phyloP scores from a whole-genome alignment of 2,113 vertebrate species.

The Trichomycterus rosablanca region DNA sequence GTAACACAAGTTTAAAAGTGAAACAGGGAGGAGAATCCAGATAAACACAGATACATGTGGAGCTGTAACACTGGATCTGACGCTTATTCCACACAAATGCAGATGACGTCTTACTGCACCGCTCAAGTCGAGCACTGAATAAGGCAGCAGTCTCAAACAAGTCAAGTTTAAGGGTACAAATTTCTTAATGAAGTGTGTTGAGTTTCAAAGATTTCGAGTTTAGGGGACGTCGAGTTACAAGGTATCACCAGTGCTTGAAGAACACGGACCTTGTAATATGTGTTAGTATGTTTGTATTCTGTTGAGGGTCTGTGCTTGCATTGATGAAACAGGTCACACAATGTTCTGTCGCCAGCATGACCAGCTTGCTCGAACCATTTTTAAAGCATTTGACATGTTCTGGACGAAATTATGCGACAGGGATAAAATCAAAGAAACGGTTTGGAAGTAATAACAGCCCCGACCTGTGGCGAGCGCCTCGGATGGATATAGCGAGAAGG shows the following conservation, averaged over 20 bases:
- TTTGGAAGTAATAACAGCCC: slow-evolving; percentile 44
- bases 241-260: slow-evolving; percentile 51
- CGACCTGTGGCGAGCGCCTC: slow-evolving; percentile 37
- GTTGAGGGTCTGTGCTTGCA: slow-evolving; percentile 30
- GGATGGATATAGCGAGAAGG: slow-evolving; percentile 36
- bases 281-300: slow-evolving; percentile 48
- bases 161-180: no score
- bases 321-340: slow-evolving; percentile 39
- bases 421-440: slow-evolving; percentile 35
- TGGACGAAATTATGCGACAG: slow-evolving; percentile 35
- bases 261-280: slow-evolving; percentile 53
- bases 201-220: no score
- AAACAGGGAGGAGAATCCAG: no score
- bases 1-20: no score
- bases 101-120: no score
- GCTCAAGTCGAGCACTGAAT: no score
- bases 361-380: slow-evolving; percentile 1
- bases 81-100: no score
- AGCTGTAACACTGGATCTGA: no score
- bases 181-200: no score
- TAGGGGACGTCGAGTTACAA: no score
- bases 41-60: no score
- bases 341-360: slow-evolving; percentile 3
- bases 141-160: no score
- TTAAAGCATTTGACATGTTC: slow-evolving; percentile 14